Evolutionary conservation across 1,140 invertebrate species (phyloP).

Genomic region (Dinoponera quadriceps): DNA sequence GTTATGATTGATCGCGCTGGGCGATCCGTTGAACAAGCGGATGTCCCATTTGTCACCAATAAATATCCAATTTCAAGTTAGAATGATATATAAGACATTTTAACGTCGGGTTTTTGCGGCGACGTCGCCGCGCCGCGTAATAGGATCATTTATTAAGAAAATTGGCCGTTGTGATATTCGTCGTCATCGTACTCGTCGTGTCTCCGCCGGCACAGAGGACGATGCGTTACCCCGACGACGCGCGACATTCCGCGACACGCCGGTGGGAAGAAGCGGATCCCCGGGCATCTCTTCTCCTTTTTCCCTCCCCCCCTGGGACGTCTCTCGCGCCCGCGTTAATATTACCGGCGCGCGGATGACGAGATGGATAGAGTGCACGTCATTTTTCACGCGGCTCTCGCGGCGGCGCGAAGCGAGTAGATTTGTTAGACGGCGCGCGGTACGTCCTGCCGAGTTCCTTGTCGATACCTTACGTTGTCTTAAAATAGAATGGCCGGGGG

Average conservation of each 20-base stretch:
- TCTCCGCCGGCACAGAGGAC: slow-evolving; percentile 37
- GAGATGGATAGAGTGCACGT: slow-evolving; percentile 47
- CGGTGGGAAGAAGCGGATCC: slow-evolving; percentile 15
- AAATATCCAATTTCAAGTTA: slow-evolving; percentile 86
- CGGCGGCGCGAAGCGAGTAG: slow-evolving; percentile 43
- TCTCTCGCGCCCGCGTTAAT: slow-evolving; percentile 31
- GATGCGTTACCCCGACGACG: slow-evolving; percentile 52
- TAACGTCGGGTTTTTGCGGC: slow-evolving; percentile 81
- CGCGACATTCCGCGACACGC: slow-evolving; percentile 14
- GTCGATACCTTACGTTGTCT: slow-evolving; percentile 64
- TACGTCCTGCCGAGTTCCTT: slow-evolving; percentile 16
- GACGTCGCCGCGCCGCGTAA: slow-evolving; percentile 76
- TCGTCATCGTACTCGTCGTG: slow-evolving; percentile 69
- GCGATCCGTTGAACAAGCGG: slow-evolving; percentile 81
- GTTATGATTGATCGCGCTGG: slow-evolving; percentile 83
- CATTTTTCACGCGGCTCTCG: slow-evolving; percentile 65
- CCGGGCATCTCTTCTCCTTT: slow-evolving; percentile 2
- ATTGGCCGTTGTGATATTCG: slow-evolving; percentile 79
- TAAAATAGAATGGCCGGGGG: slow-evolving; percentile 36
- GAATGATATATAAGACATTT: slow-evolving; percentile 85
- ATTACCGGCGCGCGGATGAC: slow-evolving; percentile 49
- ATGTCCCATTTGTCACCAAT: slow-evolving; percentile 85
- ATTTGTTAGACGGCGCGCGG: slow-evolving; percentile 22
- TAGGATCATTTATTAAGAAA: slow-evolving; percentile 85
- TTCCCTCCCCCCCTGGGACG: too few species aligned